Evolutionary conservation across 2,113 vertebrate genomes (phyloP).

Genomic region (Ageneiosus marmoratus): DNA sequence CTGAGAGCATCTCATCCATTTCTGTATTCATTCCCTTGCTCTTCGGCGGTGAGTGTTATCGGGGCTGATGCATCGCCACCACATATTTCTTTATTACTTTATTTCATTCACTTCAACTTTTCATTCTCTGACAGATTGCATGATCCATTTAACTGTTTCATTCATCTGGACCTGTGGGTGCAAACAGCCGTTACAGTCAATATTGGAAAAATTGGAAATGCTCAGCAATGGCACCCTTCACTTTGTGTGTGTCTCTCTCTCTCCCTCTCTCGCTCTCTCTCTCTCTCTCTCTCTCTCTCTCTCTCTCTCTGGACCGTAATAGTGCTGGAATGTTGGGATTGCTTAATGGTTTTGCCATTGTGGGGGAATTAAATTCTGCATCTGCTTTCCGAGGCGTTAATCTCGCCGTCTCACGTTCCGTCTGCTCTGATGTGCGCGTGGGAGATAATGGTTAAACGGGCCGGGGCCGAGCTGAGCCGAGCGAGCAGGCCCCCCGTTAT

Average conservation of each 20-base stretch:
- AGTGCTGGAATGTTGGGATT: conserved; percentile 98
- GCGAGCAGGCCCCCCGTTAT: conserved; percentile 97
- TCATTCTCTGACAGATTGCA: conserved; percentile 91
- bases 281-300: conserved; percentile 68
- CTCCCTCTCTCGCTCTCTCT: conserved; percentile 61
- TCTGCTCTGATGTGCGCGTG: conserved; percentile 98
- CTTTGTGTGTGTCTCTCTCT: background rate
- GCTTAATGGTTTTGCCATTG: conserved; percentile 99
- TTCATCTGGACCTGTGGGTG: conserved; percentile 85
- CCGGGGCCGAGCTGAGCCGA: conserved; percentile 97
- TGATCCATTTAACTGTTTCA: conserved; percentile 85
- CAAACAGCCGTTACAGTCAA: conserved; percentile 87
- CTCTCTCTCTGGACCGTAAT: conserved; percentile 98
- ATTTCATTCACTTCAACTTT: conserved; percentile 84
- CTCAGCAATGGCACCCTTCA: conserved; percentile 76
- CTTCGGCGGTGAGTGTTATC: conserved; percentile 86
- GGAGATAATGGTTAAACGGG: conserved; percentile 99
- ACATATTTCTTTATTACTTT: conserved; percentile 72
- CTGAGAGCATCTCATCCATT: conserved; percentile 70
- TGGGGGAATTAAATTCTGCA: conserved; percentile 99
- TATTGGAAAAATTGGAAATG: conserved; percentile 80
- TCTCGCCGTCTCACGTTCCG: conserved; percentile 98
- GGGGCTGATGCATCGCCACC: conserved; percentile 74
- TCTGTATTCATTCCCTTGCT: conserved; percentile 66
- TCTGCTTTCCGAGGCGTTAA: conserved; percentile 99